Conservation (phyloP, 2,797 vertebrate genomes). For the Parambassis ranga region DNA sequence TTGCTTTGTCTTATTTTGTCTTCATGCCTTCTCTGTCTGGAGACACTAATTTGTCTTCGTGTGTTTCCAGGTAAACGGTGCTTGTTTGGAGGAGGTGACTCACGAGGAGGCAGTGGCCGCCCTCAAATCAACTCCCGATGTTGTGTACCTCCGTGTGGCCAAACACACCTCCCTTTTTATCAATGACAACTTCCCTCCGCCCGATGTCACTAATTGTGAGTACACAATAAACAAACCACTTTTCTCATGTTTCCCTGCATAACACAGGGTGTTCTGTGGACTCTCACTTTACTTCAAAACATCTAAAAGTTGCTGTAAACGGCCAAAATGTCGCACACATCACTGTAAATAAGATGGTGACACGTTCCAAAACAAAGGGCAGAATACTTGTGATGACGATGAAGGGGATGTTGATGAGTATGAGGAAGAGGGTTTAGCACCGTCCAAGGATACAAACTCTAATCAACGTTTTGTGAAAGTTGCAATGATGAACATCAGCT, state of each 20-base stretch:
- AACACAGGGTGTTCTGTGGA: no score
- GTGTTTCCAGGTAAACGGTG: slow-evolving; percentile 86
- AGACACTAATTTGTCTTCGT: neutral
- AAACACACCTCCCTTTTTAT: slow-evolving; percentile 95
- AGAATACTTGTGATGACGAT: no score
- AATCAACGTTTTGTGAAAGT: no score
- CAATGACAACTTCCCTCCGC: slow-evolving; percentile 92
- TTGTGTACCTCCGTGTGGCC: slow-evolving; percentile 94
- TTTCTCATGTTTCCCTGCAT: no score
- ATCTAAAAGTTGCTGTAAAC: no score
- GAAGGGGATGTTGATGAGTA: no score
- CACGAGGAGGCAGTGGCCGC: slow-evolving; percentile 97
- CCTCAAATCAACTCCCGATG: slow-evolving; percentile 95
- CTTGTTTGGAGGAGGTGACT: slow-evolving; percentile 91
- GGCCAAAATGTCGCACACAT: neutral
- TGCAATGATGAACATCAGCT: no score
- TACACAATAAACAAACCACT: slow-evolving; percentile 24
- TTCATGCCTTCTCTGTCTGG: neutral
- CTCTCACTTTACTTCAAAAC: neutral
- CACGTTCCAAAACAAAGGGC: no score
- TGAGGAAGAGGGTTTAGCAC: no score
- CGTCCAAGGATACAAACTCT: no score
- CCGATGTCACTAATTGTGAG: slow-evolving; percentile 96
- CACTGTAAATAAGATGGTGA: neutral
- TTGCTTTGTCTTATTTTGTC: neutral